A percentile compares a stretch with the other conserved stretches of the same genome.
These are phyloP conservation scores for Oreocharis arfaki DNA, from an alignment of 2,113 vertebrate genomes.

Conservation along the genomic window DNA sequence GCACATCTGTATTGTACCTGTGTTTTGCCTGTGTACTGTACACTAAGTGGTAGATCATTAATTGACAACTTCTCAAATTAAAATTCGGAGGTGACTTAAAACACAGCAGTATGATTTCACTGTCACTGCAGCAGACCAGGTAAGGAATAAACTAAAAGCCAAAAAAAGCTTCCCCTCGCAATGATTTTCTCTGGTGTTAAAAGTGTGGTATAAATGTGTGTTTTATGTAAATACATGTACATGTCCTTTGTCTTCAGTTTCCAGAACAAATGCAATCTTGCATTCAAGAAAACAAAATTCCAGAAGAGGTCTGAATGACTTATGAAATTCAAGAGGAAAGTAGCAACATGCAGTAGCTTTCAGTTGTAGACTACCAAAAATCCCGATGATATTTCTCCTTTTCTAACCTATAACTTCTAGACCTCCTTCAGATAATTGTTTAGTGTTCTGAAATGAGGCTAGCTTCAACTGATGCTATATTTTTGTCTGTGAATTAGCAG, in stretches of 20 bases:
- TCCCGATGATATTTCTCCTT: neutral
- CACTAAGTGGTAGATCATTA: neutral
- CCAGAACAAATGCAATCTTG: neutral
- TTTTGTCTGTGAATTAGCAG: constrained; percentile 11
- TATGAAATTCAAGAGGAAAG: neutral
- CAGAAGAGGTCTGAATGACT: neutral
- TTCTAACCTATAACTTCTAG: neutral
- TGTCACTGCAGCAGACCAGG: neutral
- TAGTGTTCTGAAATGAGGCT: neutral
- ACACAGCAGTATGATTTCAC: neutral
- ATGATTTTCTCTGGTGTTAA: neutral
- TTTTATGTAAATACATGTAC: neutral
- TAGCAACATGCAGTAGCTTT: neutral
- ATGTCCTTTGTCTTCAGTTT: neutral
- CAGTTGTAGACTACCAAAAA: neutral
- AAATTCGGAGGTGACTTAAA: neutral
- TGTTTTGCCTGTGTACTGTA: neutral
- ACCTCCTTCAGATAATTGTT: neutral
- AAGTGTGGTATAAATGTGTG: neutral
- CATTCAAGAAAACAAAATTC: neutral
- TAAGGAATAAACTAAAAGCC: neutral
- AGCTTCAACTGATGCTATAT: neutral
- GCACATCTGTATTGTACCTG: neutral
- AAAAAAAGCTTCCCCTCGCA: neutral
- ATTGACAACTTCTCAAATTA: neutral